These are phyloP conservation scores for Crypturellus undulatus DNA, from an alignment of 2,113 vertebrate species.

Conservation along the genomic window DNA sequence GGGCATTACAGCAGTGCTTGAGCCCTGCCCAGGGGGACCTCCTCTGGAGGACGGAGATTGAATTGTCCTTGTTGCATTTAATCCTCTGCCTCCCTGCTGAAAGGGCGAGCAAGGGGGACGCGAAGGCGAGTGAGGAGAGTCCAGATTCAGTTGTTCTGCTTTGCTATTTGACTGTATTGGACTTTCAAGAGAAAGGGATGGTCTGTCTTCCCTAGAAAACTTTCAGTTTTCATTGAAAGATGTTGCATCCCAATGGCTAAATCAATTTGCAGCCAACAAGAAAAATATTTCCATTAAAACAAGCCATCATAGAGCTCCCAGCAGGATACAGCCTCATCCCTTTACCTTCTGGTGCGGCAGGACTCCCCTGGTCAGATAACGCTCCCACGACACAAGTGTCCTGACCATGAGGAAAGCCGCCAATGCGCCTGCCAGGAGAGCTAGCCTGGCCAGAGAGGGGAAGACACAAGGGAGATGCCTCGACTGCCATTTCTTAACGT, in stretches of 20 bases:
- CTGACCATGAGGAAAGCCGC: neutral
- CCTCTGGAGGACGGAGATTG: neutral
- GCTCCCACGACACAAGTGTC: accelerated
- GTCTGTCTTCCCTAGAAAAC: neutral
- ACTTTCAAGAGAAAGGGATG: neutral
- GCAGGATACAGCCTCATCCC: neutral
- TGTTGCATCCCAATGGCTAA: neutral
- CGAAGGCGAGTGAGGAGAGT: neutral
- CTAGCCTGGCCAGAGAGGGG: neutral
- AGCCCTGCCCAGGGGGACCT: neutral
- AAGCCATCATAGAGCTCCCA: neutral
- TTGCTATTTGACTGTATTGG: neutral
- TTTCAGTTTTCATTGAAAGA: neutral
- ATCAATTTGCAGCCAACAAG: neutral
- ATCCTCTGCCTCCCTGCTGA: neutral
- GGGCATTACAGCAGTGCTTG: neutral
- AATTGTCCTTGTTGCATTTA: neutral
- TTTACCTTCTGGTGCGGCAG: neutral
- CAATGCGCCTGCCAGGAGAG: accelerated
- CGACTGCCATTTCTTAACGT: neutral
- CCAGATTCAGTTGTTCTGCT: neutral
- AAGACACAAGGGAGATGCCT: neutral
- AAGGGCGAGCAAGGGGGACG: neutral
- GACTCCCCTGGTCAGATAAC: neutral
- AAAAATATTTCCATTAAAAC: neutral